Evolutionary conservation across 2,113 vertebrate genomes (phyloP), one percentile per base, ranked within the genome.

Genomic region (Pagrus major): DNA sequence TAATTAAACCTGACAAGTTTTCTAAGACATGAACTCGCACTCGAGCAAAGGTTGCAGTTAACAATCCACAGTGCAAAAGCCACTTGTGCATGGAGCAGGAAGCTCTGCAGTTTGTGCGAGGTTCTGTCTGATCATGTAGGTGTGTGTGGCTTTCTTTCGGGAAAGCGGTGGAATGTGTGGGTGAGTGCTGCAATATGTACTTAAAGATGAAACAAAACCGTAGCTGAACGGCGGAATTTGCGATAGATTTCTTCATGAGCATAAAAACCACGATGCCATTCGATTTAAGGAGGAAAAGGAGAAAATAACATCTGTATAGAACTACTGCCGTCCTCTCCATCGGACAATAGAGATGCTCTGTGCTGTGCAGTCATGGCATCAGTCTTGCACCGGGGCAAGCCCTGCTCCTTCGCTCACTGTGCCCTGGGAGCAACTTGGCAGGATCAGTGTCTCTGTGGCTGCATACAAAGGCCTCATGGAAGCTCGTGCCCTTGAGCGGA

Each of bases 391-490:
- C 29, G 51, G 81, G 75, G 61, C 76, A 75, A 76, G 49, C 75
- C 77, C 61, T 76, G 64, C 67, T 39, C 61, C 74, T 51, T 69
- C 35, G 8, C 88, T 78, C 58, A 9, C 73, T 74, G 88, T 76
- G 85, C 83, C 88, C 82, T 87, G 89, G 85, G 89, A 93, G 88
- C 76, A 71, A 86, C 78, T 90, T 89, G 90, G 85, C 83, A 84
- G 86, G 90, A 92, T 92, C 88, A 83, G 76, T 87, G 90, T 90
- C 88, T 92, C 89, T 87, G 83, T 88, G 80, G 86, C 84, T 89
- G 86, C 91, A 87, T 82, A 81, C 81, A 89, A 86, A 87, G 67
- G 86, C 78, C 86, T 81, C 71, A 35, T 83, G 75, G 90, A 88
- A 16, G 76, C 86, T 54, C 15, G 25, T 88, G 91, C 85, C 91